These are phyloP conservation scores for Hermatobates lingyangjiaoensis DNA, from an alignment of 1,140 invertebrate genomes.

Conservation along the genomic window DNA sequence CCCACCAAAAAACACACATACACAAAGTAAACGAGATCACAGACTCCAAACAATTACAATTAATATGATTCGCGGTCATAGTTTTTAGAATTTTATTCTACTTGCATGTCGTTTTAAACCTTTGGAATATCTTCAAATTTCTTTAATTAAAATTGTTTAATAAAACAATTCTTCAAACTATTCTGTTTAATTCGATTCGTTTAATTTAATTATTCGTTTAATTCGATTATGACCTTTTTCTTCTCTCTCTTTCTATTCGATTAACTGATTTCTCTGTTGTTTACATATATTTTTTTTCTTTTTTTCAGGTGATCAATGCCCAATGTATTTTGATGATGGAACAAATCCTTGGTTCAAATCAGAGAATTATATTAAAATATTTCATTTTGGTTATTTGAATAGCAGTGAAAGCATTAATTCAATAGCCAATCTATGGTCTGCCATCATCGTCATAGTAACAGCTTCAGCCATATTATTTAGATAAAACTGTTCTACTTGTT, in stretches of 20 bases:
- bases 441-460: too few relatives aligned
- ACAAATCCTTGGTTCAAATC: slow-evolving; percentile 58
- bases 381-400: slow-evolving; percentile 26
- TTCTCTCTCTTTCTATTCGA: slow-evolving; percentile 1
- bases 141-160: background rate
- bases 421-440: too few relatives aligned
- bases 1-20: too few relatives aligned
- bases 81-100: too few relatives aligned
- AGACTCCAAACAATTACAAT: too few relatives aligned
- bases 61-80: too few relatives aligned
- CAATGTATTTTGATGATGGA: slow-evolving; percentile 87
- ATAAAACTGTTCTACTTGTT: too few relatives aligned
- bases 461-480: too few relatives aligned
- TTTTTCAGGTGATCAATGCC: slow-evolving; percentile 61
- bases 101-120: too few relatives aligned
- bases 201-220: background rate
- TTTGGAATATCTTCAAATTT: background rate
- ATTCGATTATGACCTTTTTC: background rate
- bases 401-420: too few relatives aligned
- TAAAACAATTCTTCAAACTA: background rate
- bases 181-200: background rate
- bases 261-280: background rate
- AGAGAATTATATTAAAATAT: slow-evolving; percentile 49
- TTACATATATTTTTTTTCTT: slow-evolving; percentile 5
- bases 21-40: too few relatives aligned